Evolutionary conservation across 2,888 invertebrate genomes (phyloP).

Genomic region (Chrysomela aeneicollis): DNA sequence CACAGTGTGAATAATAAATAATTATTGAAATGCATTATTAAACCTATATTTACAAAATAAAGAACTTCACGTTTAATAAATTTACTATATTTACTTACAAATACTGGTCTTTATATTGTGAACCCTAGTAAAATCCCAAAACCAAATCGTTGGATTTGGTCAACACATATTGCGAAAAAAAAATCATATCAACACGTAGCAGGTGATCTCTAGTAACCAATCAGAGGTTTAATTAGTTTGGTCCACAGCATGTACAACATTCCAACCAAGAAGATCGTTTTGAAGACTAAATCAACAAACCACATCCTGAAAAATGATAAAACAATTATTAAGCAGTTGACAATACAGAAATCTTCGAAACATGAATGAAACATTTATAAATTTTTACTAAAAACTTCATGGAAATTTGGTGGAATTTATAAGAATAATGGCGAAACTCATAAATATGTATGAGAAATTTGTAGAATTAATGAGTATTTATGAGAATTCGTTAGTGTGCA

Average conservation of each 20-base stretch:
- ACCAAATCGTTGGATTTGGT: background rate
- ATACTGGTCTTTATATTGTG: background rate
- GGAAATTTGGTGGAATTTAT: too few species aligned
- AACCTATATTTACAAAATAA: background rate
- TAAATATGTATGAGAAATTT: too few species aligned
- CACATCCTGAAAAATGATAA: constrained; percentile 50
- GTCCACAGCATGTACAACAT: constrained; percentile 43
- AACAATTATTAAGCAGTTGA: too few species aligned
- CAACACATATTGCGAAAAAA: background rate
- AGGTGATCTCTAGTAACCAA: constrained; percentile 19
- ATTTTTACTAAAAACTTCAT: too few species aligned
- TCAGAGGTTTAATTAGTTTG: constrained; percentile 31
- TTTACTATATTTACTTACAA: background rate
- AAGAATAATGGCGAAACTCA: too few species aligned
- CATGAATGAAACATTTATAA: too few species aligned
- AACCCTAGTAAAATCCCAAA: constrained; percentile 2
- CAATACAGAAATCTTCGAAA: too few species aligned
- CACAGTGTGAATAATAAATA: too few species aligned
- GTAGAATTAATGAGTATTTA: too few species aligned
- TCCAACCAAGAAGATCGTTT: constrained; percentile 41
- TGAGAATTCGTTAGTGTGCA: too few species aligned
- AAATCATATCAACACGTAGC: background rate
- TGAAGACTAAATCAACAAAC: constrained; percentile 46
- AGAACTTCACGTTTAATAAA: background rate
- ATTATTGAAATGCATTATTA: too few species aligned